Percentiles rank a stretch among this genome's conserved stretches.
Evolutionary conservation across 2,113 vertebrate species (phyloP).

Genomic region (Sinosuthora webbiana): DNA sequence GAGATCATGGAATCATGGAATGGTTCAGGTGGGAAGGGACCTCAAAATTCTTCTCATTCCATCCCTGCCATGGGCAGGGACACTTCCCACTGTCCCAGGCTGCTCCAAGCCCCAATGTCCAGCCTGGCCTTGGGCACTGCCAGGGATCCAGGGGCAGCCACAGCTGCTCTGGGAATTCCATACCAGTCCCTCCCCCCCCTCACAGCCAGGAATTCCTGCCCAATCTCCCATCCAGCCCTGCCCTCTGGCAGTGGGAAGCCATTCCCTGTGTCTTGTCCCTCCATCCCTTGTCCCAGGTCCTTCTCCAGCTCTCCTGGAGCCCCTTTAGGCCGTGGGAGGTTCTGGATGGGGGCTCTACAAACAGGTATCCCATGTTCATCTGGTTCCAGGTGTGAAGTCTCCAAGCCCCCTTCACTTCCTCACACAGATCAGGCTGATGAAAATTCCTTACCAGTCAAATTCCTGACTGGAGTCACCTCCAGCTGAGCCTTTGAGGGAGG

Average conservation of each 20-base stretch:
- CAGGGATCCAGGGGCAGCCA: background rate
- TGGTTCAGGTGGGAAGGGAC: background rate
- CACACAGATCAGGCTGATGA: fast-evolving
- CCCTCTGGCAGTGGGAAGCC: background rate
- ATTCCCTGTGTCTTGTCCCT: background rate
- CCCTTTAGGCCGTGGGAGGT: background rate
- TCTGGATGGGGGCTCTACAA: background rate
- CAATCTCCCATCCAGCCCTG: background rate
- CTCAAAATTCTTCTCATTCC: fast-evolving
- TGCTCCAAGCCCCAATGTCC: background rate
- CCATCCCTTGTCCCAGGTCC: background rate
- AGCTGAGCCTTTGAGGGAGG: background rate
- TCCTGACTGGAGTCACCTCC: background rate
- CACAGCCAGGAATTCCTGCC: fast-evolving
- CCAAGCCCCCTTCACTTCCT: background rate
- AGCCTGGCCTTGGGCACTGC: background rate
- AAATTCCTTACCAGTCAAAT: background rate
- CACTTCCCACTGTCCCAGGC: background rate
- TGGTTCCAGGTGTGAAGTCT: background rate
- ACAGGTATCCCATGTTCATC: background rate
- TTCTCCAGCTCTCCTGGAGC: background rate
- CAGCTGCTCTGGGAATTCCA: background rate
- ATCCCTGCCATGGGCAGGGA: background rate
- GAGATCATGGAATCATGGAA: background rate
- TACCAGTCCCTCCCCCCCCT: background rate